Percentiles rank a stretch among this genome's conserved stretches.
Conservation (phyloP, 2,888 invertebrate species). For the Amaurobius ferox region DNA sequence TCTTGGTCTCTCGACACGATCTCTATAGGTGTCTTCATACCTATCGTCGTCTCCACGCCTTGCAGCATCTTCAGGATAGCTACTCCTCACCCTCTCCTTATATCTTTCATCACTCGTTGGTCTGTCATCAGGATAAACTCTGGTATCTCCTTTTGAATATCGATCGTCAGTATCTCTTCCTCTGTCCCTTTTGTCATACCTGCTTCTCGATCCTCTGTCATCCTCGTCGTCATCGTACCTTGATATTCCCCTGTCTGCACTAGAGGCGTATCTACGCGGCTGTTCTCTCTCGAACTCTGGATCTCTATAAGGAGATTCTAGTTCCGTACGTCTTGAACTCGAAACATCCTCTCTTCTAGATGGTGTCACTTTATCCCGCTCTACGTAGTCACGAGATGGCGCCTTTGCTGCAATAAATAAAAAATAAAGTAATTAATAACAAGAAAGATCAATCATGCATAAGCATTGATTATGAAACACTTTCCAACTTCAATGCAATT, state of each 20-base stretch:
- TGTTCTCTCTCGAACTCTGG: slow-evolving; percentile 17
- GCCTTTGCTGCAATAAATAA: slow-evolving; percentile 5
- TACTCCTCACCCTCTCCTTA: not conserved
- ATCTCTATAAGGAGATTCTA: not conserved
- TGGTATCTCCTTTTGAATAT: slow-evolving; percentile 42
- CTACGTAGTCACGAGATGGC: not conserved
- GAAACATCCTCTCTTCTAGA: slow-evolving; percentile 21
- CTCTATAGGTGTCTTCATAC: not conserved
- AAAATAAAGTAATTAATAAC: not conserved
- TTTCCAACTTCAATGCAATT: too few relatives aligned
- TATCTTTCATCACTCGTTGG: slow-evolving; percentile 18
- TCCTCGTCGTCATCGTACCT: slow-evolving; percentile 21
- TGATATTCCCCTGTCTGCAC: not conserved
- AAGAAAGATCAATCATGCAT: too few relatives aligned
- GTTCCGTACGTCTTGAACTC: not conserved
- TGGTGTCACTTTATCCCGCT: not conserved
- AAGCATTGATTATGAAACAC: too few relatives aligned
- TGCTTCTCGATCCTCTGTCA: slow-evolving; percentile 2
- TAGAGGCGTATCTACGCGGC: not conserved
- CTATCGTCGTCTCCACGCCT: slow-evolving; percentile 3
- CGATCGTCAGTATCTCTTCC: slow-evolving; percentile 22
- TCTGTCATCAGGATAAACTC: slow-evolving; percentile 25
- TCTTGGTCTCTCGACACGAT: not conserved
- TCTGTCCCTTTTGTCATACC: slow-evolving; percentile 31
- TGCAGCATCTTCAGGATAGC: slow-evolving; percentile 1